Evolutionary conservation across 2,113 vertebrate species (phyloP).

Genomic region (Coregonus clupeaformis): DNA sequence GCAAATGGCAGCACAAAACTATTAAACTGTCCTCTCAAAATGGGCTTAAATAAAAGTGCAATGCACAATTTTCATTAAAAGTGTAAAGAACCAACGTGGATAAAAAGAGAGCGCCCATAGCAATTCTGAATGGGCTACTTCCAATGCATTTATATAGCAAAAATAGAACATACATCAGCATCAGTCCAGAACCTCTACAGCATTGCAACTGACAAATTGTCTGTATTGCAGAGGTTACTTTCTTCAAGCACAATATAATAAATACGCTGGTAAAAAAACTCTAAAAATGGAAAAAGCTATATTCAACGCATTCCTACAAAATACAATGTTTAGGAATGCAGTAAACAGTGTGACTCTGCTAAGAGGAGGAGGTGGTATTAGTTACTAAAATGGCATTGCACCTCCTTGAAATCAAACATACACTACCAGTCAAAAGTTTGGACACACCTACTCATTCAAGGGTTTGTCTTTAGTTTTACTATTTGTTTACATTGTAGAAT

Average conservation of each 20-base stretch:
- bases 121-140: conserved; percentile 33
- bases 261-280: conserved; percentile 58
- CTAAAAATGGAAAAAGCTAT: conserved; percentile 24
- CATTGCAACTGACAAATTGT: conserved; percentile 20
- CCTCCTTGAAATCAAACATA: conserved; percentile 23
- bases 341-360: conserved; percentile 24
- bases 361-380: conserved; percentile 28
- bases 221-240: conserved; percentile 46
- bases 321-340: conserved; percentile 55
- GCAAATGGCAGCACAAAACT: conserved; percentile 45
- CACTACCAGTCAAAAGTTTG: too few relatives aligned
- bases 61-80: conserved; percentile 50
- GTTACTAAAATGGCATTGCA: conserved; percentile 36
- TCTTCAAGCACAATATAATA: conserved; percentile 65
- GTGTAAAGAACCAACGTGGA: conserved; percentile 28
- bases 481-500: too few relatives aligned
- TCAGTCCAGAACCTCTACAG: conserved; percentile 21
- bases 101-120: conserved; percentile 34
- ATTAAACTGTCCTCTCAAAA: conserved; percentile 43
- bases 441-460: too few relatives aligned
- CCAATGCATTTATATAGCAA: conserved; percentile 30
- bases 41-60: conserved; percentile 57
- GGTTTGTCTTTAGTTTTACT: too few relatives aligned
- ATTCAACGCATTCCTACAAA: conserved; percentile 40
- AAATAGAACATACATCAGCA: conserved; percentile 45